Evolutionary conservation across 2,888 invertebrate species (phyloP).

Genomic region (Pegoplata infirma): DNA sequence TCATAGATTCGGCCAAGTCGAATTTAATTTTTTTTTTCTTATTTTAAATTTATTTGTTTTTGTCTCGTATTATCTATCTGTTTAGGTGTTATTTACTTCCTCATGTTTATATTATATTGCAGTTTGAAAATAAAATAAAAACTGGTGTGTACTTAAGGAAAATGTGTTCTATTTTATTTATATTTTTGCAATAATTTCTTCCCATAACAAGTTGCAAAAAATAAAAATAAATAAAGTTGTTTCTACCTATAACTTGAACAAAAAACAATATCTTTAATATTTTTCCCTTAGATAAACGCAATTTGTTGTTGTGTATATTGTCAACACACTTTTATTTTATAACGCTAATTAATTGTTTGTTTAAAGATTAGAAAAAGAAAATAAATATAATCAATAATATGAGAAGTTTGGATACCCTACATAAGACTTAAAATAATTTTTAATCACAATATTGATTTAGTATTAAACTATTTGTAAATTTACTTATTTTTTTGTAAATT

Average conservation of each 20-base stretch:
- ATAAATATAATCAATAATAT: too few relatives aligned
- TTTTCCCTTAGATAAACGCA: background rate
- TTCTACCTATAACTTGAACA: background rate
- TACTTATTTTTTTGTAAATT: too few relatives aligned
- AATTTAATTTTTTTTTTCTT: too few relatives aligned
- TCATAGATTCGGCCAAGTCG: too few relatives aligned
- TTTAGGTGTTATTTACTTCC: constrained; percentile 33
- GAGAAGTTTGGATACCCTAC: background rate
- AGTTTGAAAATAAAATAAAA: background rate
- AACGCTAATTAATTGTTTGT: constrained; percentile 39
- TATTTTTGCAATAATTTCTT: background rate
- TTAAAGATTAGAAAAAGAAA: constrained; percentile 22
- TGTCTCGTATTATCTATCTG: constrained; percentile 12
- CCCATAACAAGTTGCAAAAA: background rate
- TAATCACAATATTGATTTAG: too few relatives aligned
- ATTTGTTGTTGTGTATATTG: background rate
- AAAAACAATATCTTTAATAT: background rate
- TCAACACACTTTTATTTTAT: constrained; percentile 17
- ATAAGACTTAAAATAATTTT: too few relatives aligned
- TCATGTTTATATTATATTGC: constrained; percentile 2
- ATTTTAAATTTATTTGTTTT: background rate
- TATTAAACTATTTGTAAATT: too few relatives aligned
- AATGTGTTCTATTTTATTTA: constrained; percentile 17
- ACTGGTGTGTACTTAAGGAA: too few relatives aligned
- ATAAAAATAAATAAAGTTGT: background rate